Evolutionary conservation across 2,113 vertebrate species (phyloP).

Genomic region (Elephas maximus): DNA sequence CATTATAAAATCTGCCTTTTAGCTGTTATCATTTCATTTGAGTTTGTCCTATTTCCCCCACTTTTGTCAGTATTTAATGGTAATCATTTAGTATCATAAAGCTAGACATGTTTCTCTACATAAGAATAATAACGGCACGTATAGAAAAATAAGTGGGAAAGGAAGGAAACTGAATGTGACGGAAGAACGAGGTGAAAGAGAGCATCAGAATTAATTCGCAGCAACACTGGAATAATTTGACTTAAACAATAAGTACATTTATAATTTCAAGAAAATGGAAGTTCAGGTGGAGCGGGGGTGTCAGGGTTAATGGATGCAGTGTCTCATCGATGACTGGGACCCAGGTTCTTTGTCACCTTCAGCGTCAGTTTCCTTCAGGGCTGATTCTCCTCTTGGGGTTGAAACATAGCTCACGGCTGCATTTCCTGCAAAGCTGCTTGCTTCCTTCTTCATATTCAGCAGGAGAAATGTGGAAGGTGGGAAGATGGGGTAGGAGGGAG

Average conservation of each 20-base stretch:
- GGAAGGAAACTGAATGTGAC: slow-evolving; percentile 40
- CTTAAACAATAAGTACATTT: background rate
- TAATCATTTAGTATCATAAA: slow-evolving; percentile 83
- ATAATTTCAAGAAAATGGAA: background rate
- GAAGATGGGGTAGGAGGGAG: too few species aligned
- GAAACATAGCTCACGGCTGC: background rate
- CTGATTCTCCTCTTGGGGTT: background rate
- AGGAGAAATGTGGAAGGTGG: background rate
- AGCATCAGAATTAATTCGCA: slow-evolving; percentile 56
- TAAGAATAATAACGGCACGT: slow-evolving; percentile 61
- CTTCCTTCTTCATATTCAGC: background rate
- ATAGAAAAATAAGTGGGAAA: slow-evolving; percentile 68
- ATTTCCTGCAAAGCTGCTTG: background rate
- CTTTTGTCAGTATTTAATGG: slow-evolving; percentile 80
- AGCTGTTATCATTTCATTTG: slow-evolving; percentile 80
- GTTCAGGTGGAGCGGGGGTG: accelerated
- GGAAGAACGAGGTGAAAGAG: background rate
- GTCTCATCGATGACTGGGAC: background rate
- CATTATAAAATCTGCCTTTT: slow-evolving; percentile 85
- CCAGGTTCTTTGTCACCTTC: background rate
- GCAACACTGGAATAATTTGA: background rate
- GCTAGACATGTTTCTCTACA: slow-evolving; percentile 77
- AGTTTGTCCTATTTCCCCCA: slow-evolving; percentile 83
- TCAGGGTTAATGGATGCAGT: background rate
- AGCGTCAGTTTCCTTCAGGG: background rate